Evolutionary conservation across 2,113 vertebrate species (phyloP).

Genomic region (Cyanoderma ruficeps): DNA sequence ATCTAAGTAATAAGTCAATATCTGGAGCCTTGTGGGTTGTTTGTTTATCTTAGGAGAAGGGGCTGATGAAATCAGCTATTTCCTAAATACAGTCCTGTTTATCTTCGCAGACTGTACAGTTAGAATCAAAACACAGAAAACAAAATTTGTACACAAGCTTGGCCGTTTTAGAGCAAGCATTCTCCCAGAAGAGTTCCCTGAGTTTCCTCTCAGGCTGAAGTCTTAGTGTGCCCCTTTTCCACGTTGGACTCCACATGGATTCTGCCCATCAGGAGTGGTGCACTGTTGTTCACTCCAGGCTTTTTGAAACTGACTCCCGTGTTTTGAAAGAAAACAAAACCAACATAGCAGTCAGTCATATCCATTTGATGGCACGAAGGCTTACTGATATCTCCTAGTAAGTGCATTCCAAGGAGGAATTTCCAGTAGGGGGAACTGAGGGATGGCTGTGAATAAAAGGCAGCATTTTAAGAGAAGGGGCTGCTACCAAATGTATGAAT

Average conservation of each 20-base stretch:
- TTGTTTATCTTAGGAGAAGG: background rate
- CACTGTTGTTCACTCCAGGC: background rate
- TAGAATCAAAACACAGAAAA: background rate
- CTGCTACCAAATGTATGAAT: background rate
- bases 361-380: background rate
- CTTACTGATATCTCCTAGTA: background rate
- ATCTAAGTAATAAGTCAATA: slow-evolving; percentile 17
- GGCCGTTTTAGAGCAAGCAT: background rate
- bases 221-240: background rate
- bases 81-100: background rate
- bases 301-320: background rate
- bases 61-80: background rate
- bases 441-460: background rate
- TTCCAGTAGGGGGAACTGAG: background rate
- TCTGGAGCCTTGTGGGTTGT: background rate
- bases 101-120: background rate
- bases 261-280: fast-evolving
- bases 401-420: background rate
- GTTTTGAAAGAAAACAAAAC: background rate
- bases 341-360: background rate
- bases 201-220: background rate
- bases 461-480: background rate
- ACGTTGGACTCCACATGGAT: background rate
- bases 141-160: background rate
- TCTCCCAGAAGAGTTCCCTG: background rate